Evolutionary conservation across 2,888 invertebrate genomes (phyloP).

Genomic region (Xylota sylvarum): DNA sequence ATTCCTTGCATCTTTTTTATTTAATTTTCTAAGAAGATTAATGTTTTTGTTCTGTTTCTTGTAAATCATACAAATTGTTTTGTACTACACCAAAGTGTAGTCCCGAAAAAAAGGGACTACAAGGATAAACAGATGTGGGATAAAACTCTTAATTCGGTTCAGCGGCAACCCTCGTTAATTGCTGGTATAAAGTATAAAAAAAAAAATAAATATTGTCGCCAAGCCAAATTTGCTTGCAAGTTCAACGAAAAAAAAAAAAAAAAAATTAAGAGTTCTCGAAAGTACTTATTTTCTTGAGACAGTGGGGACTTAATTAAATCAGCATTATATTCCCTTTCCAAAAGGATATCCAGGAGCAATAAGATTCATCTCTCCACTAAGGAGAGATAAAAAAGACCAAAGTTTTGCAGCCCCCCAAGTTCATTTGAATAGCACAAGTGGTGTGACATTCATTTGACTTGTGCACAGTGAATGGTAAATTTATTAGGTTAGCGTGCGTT

Average conservation of each 20-base stretch:
- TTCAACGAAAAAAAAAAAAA: background rate
- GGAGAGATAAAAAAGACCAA: conserved; percentile 12
- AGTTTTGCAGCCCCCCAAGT: conserved; percentile 44
- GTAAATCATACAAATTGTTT: no score
- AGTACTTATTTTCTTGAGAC: conserved; percentile 29
- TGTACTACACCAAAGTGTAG: no score
- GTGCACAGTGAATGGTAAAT: conserved; percentile 51
- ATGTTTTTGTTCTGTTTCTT: no score
- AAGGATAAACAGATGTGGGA: background rate
- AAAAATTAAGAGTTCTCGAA: conserved; percentile 17
- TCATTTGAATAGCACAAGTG: conserved; percentile 37
- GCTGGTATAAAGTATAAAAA: background rate
- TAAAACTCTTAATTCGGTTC: conserved; percentile 3
- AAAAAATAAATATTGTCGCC: background rate
- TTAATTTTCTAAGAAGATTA: no score
- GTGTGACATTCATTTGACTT: conserved; percentile 60
- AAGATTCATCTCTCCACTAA: conserved; percentile 26
- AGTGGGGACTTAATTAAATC: conserved; percentile 49
- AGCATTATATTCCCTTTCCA: conserved; percentile 33
- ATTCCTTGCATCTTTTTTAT: no score
- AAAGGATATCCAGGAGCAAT: conserved; percentile 47
- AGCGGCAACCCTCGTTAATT: conserved; percentile 9
- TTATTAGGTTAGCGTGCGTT: conserved; percentile 56
- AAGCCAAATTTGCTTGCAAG: background rate
- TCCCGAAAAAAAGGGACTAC: no score